A percentile compares a stretch with the other conserved stretches of the same genome.
These are phyloP conservation scores for Argya squamiceps DNA, from an alignment of 2,797 vertebrate genomes.

Conservation along the genomic window DNA sequence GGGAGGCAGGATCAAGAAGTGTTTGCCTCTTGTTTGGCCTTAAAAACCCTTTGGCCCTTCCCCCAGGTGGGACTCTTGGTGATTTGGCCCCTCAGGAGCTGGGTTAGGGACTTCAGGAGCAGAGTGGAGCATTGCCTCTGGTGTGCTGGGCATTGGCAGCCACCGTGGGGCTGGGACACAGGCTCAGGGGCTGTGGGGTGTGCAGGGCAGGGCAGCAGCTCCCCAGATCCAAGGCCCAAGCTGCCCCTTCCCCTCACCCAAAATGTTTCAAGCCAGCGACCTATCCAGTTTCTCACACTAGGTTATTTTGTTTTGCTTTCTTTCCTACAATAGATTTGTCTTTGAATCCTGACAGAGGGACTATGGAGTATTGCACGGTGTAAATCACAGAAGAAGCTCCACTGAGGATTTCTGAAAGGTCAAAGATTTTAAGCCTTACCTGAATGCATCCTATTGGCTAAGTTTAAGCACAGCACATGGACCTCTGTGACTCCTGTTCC, in stretches of 20 bases:
- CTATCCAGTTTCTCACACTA: background rate
- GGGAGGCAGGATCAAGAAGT: background rate
- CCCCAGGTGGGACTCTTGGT: background rate
- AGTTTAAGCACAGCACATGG: background rate
- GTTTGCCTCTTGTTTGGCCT: accelerated
- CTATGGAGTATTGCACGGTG: accelerated
- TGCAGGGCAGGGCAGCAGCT: background rate
- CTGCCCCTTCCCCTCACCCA: background rate
- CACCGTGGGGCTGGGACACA: background rate
- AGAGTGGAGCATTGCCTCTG: background rate
- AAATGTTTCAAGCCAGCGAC: background rate
- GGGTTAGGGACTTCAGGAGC: background rate
- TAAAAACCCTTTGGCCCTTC: background rate
- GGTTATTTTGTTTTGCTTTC: background rate
- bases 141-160: background rate
- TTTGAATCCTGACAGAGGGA: background rate
- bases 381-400: background rate
- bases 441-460: background rate
- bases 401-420: background rate
- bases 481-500: background rate
- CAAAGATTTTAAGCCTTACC: background rate
- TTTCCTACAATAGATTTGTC: background rate
- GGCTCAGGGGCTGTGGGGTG: background rate
- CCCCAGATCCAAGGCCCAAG: background rate
- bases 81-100: background rate